A percentile compares a stretch with the other conserved stretches of the same genome.
These are phyloP conservation scores for Cephalopterus ornatus DNA, from an alignment of 2,113 vertebrate species.

Conservation along the genomic window DNA sequence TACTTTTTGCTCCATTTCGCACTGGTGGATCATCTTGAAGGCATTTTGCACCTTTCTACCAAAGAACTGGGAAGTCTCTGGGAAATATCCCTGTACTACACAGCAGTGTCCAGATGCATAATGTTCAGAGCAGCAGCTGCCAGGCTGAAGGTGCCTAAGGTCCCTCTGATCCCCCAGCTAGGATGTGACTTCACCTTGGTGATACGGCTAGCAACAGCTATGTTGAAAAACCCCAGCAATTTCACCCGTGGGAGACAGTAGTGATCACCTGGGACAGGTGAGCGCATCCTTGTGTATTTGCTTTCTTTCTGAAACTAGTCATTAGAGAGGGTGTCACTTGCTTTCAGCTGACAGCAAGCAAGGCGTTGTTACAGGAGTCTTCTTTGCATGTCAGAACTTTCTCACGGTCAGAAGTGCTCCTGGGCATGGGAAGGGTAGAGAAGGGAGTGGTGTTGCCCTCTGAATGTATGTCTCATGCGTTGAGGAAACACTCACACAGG, in stretches of 20 bases:
- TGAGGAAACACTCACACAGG: constrained; percentile 46
- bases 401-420: constrained; percentile 36
- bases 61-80: neutral
- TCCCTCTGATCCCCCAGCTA: neutral
- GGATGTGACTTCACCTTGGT: neutral
- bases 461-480: constrained; percentile 18
- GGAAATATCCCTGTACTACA: neutral
- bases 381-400: constrained; percentile 57
- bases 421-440: constrained; percentile 49
- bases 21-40: neutral
- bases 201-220: neutral
- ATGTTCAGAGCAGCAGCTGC: neutral
- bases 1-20: neutral
- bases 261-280: neutral
- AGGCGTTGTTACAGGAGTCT: constrained; percentile 28
- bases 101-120: neutral
- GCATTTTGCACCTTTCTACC: neutral
- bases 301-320: constrained; percentile 43
- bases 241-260: neutral
- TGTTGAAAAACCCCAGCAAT: neutral
- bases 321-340: constrained; percentile 62
- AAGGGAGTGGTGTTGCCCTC: constrained; percentile 30
- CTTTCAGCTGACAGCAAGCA: constrained; percentile 57
- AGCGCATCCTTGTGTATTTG: constrained; percentile 9
- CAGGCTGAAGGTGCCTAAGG: neutral